A percentile compares a stretch with the other conserved stretches of the same genome.
phyloP scores from a whole-genome alignment of 2,888 invertebrate species.

The Drosophila flavopinicola region DNA sequence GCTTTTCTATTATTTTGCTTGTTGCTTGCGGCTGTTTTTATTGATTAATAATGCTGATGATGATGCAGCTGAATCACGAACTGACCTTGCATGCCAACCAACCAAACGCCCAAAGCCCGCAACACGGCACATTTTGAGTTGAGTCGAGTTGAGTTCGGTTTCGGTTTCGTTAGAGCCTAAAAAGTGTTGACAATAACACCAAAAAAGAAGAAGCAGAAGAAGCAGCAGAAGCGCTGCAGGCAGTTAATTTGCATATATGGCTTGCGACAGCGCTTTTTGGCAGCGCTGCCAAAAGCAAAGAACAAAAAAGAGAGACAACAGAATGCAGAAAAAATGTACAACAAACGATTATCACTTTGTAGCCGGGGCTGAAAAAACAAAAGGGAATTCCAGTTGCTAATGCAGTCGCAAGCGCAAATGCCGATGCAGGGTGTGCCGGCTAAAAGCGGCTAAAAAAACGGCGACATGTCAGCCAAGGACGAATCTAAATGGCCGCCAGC shows the following conservation, averaged over 20 bases:
- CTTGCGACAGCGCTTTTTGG: slow-evolving; percentile 40
- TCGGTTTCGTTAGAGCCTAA: slow-evolving; percentile 33
- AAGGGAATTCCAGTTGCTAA: slow-evolving; percentile 27
- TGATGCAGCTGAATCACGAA: slow-evolving; percentile 50
- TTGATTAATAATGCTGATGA: slow-evolving; percentile 55
- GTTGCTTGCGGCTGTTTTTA: slow-evolving; percentile 35
- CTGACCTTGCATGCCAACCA: slow-evolving; percentile 57
- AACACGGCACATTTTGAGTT: slow-evolving; percentile 39
- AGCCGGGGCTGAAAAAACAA: slow-evolving; percentile 9
- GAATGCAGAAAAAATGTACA: too few species aligned
- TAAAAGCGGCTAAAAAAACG: slow-evolving; percentile 9
- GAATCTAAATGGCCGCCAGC: neutral
- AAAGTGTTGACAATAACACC: slow-evolving; percentile 49
- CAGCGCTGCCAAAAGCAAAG: slow-evolving; percentile 39
- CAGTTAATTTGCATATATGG: slow-evolving; percentile 69
- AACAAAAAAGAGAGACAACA: slow-evolving; percentile 1
- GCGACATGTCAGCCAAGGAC: slow-evolving; percentile 25
- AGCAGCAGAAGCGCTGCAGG: slow-evolving; percentile 15
- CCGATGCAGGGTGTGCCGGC: slow-evolving; percentile 17
- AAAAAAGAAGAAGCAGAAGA: slow-evolving; percentile 23
- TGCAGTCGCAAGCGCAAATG: slow-evolving; percentile 20
- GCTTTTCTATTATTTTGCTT: slow-evolving; percentile 4
- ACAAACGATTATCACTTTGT: slow-evolving; percentile 16
- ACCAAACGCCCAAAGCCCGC: slow-evolving; percentile 11
- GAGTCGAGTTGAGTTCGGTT: slow-evolving; percentile 28